phyloP scores from a whole-genome alignment of 2,888 invertebrate genomes.

The Scaptomyza caliginosa region DNA sequence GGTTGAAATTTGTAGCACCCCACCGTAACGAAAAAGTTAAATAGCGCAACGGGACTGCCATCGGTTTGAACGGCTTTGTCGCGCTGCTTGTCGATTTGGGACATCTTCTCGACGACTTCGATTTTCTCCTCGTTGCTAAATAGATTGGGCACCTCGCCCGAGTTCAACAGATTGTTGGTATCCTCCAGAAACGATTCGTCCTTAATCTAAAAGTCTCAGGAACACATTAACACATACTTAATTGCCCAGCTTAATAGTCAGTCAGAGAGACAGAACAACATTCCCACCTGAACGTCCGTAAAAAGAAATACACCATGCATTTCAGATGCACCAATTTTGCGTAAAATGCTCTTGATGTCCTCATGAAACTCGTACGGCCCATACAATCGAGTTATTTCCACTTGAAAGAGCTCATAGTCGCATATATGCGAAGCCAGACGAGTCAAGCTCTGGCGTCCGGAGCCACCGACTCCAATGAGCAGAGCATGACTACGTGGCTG shows the following conservation, averaged over 20 bases:
- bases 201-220: slow-evolving; percentile 88
- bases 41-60: slow-evolving; percentile 94
- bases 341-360: slow-evolving; percentile 92
- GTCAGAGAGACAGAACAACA: background rate
- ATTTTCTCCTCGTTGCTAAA: slow-evolving; percentile 93
- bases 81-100: slow-evolving; percentile 93
- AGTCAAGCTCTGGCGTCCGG: slow-evolving; percentile 95
- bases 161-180: slow-evolving; percentile 95
- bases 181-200: slow-evolving; percentile 97
- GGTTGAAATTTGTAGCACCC: slow-evolving; percentile 5
- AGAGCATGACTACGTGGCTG: slow-evolving; percentile 96
- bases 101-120: slow-evolving; percentile 97
- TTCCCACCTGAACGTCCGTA: slow-evolving; percentile 92
- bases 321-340: slow-evolving; percentile 92
- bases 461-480: slow-evolving; percentile 96
- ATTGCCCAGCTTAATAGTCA: background rate
- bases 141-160: slow-evolving; percentile 96
- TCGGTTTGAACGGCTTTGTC: slow-evolving; percentile 95
- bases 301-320: slow-evolving; percentile 95
- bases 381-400: slow-evolving; percentile 95
- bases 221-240: slow-evolving; percentile 20
- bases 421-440: slow-evolving; percentile 96
- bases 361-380: slow-evolving; percentile 95
- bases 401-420: slow-evolving; percentile 95
- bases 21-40: slow-evolving; percentile 92